A percentile compares a stretch with the other conserved stretches of the same genome.
These are phyloP conservation scores for Drosophila fulvimacula DNA, from an alignment of 2,888 invertebrate genomes.

Conservation along the genomic window DNA sequence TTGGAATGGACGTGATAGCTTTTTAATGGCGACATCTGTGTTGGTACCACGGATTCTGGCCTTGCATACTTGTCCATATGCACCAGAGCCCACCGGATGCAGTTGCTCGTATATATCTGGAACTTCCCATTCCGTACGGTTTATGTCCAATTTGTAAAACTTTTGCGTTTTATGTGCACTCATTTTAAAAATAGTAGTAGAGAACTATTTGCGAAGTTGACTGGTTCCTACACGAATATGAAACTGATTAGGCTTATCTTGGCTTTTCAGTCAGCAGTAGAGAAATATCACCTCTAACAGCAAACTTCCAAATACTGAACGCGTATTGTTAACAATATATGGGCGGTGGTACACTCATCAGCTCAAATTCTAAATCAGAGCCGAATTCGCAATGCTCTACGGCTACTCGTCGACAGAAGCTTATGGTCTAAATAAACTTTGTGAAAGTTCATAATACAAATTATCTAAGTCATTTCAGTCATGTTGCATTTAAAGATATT, in stretches of 20 bases:
- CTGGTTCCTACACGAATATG: constrained; percentile 19
- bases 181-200: constrained; percentile 13
- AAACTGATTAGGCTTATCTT: constrained; percentile 77
- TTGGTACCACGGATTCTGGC: constrained; percentile 66
- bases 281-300: constrained; percentile 33
- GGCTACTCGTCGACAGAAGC: background rate
- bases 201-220: constrained; percentile 35
- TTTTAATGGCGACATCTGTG: constrained; percentile 95
- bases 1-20: constrained; percentile 98
- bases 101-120: constrained; percentile 96
- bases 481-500: background rate
- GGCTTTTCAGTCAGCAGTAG: constrained; percentile 12
- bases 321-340: constrained; percentile 6
- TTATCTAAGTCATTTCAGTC: no score
- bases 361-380: background rate
- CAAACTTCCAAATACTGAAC: constrained; percentile 30
- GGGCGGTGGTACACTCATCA: constrained; percentile 16
- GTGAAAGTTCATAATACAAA: background rate
- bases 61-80: constrained; percentile 91
- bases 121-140: constrained; percentile 98
- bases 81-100: constrained; percentile 97
- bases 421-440: background rate
- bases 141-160: constrained; percentile 96
- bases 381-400: constrained; percentile 31
- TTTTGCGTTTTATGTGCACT: constrained; percentile 86